Base-by-base conservation (phyloP, 2,797 vertebrate species). In the Xerus rutilus region DNA sequence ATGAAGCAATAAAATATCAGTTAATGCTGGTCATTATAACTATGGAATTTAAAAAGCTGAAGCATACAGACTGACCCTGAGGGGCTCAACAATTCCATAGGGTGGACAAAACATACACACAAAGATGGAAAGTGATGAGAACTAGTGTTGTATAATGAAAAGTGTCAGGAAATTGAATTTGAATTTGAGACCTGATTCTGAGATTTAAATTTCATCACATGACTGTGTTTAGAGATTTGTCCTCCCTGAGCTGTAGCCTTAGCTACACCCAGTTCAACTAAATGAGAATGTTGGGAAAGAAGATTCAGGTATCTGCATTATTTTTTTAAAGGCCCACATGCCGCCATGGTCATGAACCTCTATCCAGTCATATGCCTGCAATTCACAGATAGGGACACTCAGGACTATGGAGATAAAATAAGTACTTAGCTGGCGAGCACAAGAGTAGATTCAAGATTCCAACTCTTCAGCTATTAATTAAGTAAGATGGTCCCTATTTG, bases 31-130 rank as follows among this genome's bases (percentile, higher is more conserved):
- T n/a, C 69, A 88, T 35, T 18, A 64, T 77, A 62, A 82, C 23
- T 70, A n/a, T 30, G 7, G 49, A 78, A 92, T 64, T 82, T 87
- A 43, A 43, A 95, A 95, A 96, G 5, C 52, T 72, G n/a, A 96
- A 86, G 12, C 45, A 93, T 10, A 90, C 7, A 57, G 65, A 5
- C 82, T 94, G 83, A 6, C 30, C 20, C 49, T 12, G 4, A 69
- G 72, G 25, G 77, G 30, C 5, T 77, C 54, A 84, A 64, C 14
- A 70, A 13, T 73, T 35, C n/a, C 54, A 57, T 18, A 82, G 28
- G 11, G 10, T 93, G 9, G 59, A 70, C 39, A 86, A 92, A 62
- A 67, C 20, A 54, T 23, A 21, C 7, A 69, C 2, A 86, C 1
- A 49, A 67, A 69, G 32, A 79, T 39, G 11, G 49, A 67, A 95